phyloP scores from a whole-genome alignment of 2,797 vertebrate species.

The Cirrhinus molitorella region DNA sequence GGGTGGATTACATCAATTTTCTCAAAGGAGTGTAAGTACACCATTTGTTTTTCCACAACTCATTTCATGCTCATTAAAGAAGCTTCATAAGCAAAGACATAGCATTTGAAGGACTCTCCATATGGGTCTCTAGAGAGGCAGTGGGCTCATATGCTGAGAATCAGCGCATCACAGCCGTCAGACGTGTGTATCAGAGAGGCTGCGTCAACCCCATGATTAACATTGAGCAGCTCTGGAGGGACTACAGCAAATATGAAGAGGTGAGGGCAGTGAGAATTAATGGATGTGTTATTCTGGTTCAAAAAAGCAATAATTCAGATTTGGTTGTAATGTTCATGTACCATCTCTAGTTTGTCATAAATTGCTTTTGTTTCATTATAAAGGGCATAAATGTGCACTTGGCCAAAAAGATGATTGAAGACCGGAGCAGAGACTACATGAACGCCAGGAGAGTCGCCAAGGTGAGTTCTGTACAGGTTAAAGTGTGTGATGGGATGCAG shows the following conservation, averaged over 20 bases:
- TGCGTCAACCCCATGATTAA: constrained; percentile 99
- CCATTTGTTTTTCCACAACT: not conserved
- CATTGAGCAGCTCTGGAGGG: constrained; percentile 98
- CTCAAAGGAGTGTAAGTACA: constrained; percentile 98
- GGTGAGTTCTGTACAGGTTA: constrained; percentile 81
- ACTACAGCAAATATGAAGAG: constrained; percentile 99
- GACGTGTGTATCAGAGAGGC: constrained; percentile 97
- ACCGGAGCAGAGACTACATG: constrained; percentile 99
- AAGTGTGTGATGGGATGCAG: not conserved
- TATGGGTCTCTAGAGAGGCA: constrained; percentile 84
- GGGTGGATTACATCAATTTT: constrained; percentile 99
- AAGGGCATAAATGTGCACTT: constrained; percentile 98
- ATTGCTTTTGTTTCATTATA: not conserved
- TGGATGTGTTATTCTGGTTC: not conserved
- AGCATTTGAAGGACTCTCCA: not conserved
- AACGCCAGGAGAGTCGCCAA: constrained; percentile 98
- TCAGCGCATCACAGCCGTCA: constrained; percentile 97
- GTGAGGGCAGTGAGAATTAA: constrained; percentile 71
- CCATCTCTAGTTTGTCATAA: not conserved
- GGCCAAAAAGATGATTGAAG: constrained; percentile 99
- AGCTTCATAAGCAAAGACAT: not conserved
- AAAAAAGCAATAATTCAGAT: not conserved
- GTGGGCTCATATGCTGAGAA: constrained; percentile 99
- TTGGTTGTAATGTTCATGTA: not conserved
- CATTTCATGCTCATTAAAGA: not conserved